Base-by-base conservation (phyloP, 1,140 invertebrate species). In the Ctenoplectra terminalis region DNA sequence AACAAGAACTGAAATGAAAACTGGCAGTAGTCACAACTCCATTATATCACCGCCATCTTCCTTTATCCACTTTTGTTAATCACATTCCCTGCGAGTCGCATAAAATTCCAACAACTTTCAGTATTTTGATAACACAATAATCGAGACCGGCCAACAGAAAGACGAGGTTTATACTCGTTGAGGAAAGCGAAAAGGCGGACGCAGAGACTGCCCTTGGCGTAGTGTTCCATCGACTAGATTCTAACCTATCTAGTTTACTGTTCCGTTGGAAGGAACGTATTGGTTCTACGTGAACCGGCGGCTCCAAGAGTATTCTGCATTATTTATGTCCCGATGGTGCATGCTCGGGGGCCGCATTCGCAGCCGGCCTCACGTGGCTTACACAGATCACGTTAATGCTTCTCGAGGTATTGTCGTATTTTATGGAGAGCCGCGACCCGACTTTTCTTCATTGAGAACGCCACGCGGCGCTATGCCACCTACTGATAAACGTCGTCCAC, bases 381-480 rank as follows among this genome's bases (percentile, higher is more conserved):
- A 87, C 85, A 87, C 86, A 87, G 86, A 87, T 87, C 86, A 87
- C 82, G 83, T 87, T 87, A 87, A 87, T 87, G 80, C 85, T 79
- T 84, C 82, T 64, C 61, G 37, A 79, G 79, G 78, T 60, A 87
- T 87, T 82, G 85, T 87, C 78, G 86, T 87, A 82, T 84, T 87
- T 87, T 82, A 87, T 75, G 66, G 82, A 83, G 81, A 67, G 64
- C 37, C 46, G 46, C 61, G 58, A 71, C 34, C 52, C 81, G 76
- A 86, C 76, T 83, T 87, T 83, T 87, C 81, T 77, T 72, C 81
- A 87, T 86, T 73, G 67, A 58, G 58, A 20, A 64, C 80, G 13
- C 26, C 43, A 48, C 54, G 31, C 54, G 15, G 1, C 46, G 23
- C 66, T n/a, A 60, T 48, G 29, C 26, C 43, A 3, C 63, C 48